A percentile compares a stretch with the other conserved stretches of the same genome.
phyloP scores from a whole-genome alignment of 2,888 invertebrate species.

The Mythimna vitellina region DNA sequence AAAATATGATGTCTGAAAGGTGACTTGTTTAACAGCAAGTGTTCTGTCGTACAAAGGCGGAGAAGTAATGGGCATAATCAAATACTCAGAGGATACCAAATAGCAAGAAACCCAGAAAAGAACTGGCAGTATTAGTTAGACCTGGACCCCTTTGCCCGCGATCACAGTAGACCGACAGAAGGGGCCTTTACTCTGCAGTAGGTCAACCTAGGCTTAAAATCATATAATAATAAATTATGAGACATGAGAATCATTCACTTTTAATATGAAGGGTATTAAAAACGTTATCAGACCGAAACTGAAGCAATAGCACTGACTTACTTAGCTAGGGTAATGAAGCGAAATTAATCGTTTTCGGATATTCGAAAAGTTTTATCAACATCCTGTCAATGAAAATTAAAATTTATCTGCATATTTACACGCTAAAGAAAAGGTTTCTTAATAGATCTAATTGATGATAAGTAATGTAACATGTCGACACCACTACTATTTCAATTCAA shows the following conservation, averaged over 20 bases:
- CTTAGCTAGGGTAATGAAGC: conserved; percentile 31
- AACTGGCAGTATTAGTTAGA: not conserved
- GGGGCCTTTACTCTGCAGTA: not conserved
- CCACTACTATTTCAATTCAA: conserved; percentile 37
- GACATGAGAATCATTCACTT: not conserved
- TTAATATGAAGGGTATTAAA: conserved; percentile 6
- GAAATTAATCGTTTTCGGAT: conserved; percentile 22
- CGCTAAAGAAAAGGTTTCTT: conserved; percentile 42
- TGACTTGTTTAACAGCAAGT: not conserved
- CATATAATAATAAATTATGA: not conserved
- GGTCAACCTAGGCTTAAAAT: too few relatives aligned
- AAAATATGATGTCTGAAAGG: not conserved
- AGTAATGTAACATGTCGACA: conserved; percentile 46
- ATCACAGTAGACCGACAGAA: not conserved
- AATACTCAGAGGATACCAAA: not conserved
- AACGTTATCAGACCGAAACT: not conserved
- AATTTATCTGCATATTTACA: conserved; percentile 47
- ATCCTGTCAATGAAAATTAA: conserved; percentile 41
- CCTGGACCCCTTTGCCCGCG: not conserved
- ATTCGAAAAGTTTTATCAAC: conserved; percentile 39
- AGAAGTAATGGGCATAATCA: not conserved
- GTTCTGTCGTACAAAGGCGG: not conserved
- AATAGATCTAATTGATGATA: conserved; percentile 42
- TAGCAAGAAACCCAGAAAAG: not conserved
- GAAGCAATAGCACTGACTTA: conserved; percentile 18